Conservation (phyloP, 2,797 vertebrate species). For the Pempheris klunzingeri region DNA sequence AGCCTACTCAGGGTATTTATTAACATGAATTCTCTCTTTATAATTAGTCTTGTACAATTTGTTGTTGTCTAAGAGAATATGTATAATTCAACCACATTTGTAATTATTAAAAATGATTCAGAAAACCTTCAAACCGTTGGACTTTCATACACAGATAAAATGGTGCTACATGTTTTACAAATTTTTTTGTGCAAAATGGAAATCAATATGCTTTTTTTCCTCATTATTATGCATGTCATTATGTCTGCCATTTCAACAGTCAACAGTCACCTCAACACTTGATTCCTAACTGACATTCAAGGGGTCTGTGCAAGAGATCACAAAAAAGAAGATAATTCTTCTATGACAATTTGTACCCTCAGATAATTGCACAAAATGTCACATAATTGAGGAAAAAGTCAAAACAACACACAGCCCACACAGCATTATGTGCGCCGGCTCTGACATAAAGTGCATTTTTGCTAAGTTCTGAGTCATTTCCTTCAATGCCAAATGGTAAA, state of each 20-base stretch:
- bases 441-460: conserved; percentile 74
- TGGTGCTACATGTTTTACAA: conserved; percentile 11
- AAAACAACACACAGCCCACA: conserved; percentile 78
- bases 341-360: conserved; percentile 67
- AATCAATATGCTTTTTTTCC: conserved; percentile 37
- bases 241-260: conserved; percentile 69
- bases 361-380: conserved; percentile 80
- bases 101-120: not conserved
- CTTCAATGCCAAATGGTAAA: conserved; percentile 79
- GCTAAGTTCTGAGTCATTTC: conserved; percentile 77
- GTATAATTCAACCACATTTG: not conserved
- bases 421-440: conserved; percentile 64
- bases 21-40: not conserved
- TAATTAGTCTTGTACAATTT: conserved; percentile 5
- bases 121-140: not conserved
- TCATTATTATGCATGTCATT: conserved; percentile 62
- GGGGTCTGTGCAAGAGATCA: conserved; percentile 59
- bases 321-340: conserved; percentile 53
- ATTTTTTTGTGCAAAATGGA: conserved; percentile 24
- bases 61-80: not conserved
- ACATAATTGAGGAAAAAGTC: conserved; percentile 78
- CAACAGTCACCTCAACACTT: conserved; percentile 67
- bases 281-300: conserved; percentile 73
- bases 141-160: conserved; percentile 25
- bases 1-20: not conserved